Evolutionary conservation across 2,797 vertebrate genomes (phyloP), one percentile per base, ranked within the genome.

Genomic region (Danio tinwini): DNA sequence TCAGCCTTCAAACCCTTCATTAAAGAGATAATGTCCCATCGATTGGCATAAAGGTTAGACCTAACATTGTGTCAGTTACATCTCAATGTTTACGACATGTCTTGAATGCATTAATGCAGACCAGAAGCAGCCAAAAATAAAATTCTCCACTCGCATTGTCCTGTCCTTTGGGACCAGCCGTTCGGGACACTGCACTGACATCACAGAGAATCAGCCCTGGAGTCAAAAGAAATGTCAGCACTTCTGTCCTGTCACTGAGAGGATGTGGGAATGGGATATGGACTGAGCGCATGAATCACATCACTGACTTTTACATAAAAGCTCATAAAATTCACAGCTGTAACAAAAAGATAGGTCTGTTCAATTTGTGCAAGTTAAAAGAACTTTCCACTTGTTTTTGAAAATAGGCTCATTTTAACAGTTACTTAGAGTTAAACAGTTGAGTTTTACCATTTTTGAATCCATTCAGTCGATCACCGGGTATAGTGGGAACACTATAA

Each of bases 201-300:
- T 82, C 52, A 59, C 40, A 72, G 44, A 72, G 59, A 37, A 65
- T 78, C 64, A 68, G 74, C 76, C 72, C 29, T 76, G 47, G 71
- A 71, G 74, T 86, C 53, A 71, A 65, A 56, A 74, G 56, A 79
- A 59, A 69, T 79, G 79, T 81, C 84, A 83, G 82, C 79, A 79
- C 49, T 70, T 81, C 81, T 83, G 81, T 78, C 81, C 69, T 74
- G 19, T 56, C 55, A 53, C 72, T 59, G 76, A 67, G 52, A 58
- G 45, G 21, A 72, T 49, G 49, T 29, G 69, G 11, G 4, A 70
- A 53, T 63, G 17, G 68, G 62, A 65, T 55, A 82, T 37, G 49
- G 68, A 81, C 47, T 17, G 11, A 73, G 49, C 2, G 13, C 16
- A 59, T 19, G 70, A 49, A 59, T 74, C 49, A 71, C 56, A 62